Base-by-base conservation (phyloP, 1,140 invertebrate species). In the Argopecten irradians region DNA sequence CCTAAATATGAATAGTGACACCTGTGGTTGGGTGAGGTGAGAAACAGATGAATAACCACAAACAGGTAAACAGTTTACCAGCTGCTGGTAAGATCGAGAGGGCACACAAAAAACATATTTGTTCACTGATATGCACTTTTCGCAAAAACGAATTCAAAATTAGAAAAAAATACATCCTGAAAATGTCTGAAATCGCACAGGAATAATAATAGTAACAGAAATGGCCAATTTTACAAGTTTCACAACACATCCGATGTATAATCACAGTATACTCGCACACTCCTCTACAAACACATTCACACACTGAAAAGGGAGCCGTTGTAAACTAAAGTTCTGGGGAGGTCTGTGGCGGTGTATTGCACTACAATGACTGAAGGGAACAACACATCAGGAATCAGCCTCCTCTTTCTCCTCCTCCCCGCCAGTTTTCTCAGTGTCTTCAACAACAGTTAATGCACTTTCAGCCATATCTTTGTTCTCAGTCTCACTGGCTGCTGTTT, bases 61-160 rank as follows among this genome's bases (percentile, higher is more conserved):
- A 22, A 5, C 55, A 71, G 55, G n/a, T 28, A 16, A 28, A 28
- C 55, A 71, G 55, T 71, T 7, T 71, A 71, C 55, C 55, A 71
- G 55, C n/a, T 28, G 43, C 19, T 71, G 55, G 55, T 46, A 46
- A 19, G 43, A 46, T 71, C 55, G 22, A 71, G 55, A 16, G 55
- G 55, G 55, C 22, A 71, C 55, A 28, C n/a, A 71, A 71, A 71
- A 39, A 71, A 71, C 55, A 71, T 46, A 46, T 46, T 46, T 46
- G 55, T 71, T 71, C n/a, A 71, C 55, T 71, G 55, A 71, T 71
- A 71, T 71, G 55, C 55, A 71, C 55, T 71, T 71, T 71, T 71
- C 55, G 28, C 55, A 22, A 71, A 71, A 71, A 39, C n/a, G 28
- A 71, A n/a, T 71, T n/a, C 22, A 22, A 2, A n/a, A 28, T 71